Conservation (phyloP, 2,888 invertebrate genomes). For the Achlya flavicornis region DNA sequence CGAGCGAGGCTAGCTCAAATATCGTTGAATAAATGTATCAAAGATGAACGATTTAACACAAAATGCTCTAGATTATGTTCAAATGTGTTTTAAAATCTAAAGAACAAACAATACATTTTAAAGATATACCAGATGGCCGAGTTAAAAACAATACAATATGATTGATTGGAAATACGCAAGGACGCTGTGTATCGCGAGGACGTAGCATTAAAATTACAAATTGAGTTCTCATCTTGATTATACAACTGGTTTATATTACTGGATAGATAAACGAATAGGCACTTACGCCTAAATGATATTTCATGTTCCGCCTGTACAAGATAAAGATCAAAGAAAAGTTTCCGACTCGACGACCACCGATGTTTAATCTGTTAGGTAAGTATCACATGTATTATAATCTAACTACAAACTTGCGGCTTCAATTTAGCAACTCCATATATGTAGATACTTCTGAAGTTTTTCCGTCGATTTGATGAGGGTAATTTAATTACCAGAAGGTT, state of each 20-base stretch:
- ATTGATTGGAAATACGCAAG: constrained; percentile 3
- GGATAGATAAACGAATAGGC: background rate
- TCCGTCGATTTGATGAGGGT: background rate
- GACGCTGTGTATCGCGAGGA: background rate
- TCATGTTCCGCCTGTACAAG: background rate
- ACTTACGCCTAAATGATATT: constrained; percentile 1
- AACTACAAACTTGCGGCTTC: background rate
- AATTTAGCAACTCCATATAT: background rate
- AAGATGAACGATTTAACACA: too few species aligned
- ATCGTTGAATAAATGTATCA: too few species aligned
- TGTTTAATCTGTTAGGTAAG: background rate
- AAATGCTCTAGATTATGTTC: too few species aligned
- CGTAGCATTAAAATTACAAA: background rate
- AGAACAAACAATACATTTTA: background rate
- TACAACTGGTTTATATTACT: background rate
- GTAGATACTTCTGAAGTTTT: background rate
- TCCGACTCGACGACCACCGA: background rate
- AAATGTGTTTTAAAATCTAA: too few species aligned
- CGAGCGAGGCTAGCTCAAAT: too few species aligned
- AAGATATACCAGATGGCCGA: background rate
- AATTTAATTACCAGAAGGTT: background rate
- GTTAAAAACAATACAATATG: background rate
- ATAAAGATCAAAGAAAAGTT: constrained; percentile 1
- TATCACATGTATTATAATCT: background rate
- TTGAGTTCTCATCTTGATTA: background rate